Evolutionary conservation across 2,888 invertebrate genomes (phyloP).

Genomic region (Spodoptera picta): DNA sequence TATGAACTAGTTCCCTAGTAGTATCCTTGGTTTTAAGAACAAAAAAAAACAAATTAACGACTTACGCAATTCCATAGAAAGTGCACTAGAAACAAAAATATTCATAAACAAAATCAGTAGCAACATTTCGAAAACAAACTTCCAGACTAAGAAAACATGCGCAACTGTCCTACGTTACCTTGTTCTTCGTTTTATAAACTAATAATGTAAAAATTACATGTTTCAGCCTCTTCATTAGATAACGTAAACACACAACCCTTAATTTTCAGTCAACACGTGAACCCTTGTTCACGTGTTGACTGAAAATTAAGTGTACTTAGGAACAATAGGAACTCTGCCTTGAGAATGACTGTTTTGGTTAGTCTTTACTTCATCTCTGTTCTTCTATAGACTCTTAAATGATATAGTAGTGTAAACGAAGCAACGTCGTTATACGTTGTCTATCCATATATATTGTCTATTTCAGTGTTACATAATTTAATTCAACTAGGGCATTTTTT

Average conservation of each 20-base stretch:
- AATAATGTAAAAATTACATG: conserved; percentile 69
- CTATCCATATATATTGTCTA: too few relatives aligned
- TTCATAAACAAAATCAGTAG: conserved; percentile 54
- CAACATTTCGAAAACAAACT: conserved; percentile 58
- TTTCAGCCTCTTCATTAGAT: conserved; percentile 67
- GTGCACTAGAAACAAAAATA: conserved; percentile 51
- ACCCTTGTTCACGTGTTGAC: conserved; percentile 34
- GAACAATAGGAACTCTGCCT: neutral
- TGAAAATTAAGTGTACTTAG: conserved; percentile 11
- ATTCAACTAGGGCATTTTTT: too few relatives aligned
- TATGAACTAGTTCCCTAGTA: too few relatives aligned
- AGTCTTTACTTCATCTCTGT: conserved; percentile 25
- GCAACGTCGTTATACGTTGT: too few relatives aligned
- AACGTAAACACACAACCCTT: conserved; percentile 56
- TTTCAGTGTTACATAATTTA: conserved; percentile 1
- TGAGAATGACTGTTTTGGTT: conserved; percentile 4
- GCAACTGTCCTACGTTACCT: conserved; percentile 53
- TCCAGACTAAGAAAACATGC: conserved; percentile 51
- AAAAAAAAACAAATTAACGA: conserved; percentile 57
- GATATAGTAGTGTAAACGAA: neutral
- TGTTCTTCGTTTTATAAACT: conserved; percentile 70
- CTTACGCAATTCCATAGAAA: conserved; percentile 71
- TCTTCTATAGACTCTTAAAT: conserved; percentile 2
- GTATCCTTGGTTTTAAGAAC: conserved; percentile 4
- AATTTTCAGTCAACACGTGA: conserved; percentile 60